These are phyloP conservation scores for Nephotettix cincticeps DNA, from an alignment of 1,140 invertebrate species.

Conservation along the genomic window DNA sequence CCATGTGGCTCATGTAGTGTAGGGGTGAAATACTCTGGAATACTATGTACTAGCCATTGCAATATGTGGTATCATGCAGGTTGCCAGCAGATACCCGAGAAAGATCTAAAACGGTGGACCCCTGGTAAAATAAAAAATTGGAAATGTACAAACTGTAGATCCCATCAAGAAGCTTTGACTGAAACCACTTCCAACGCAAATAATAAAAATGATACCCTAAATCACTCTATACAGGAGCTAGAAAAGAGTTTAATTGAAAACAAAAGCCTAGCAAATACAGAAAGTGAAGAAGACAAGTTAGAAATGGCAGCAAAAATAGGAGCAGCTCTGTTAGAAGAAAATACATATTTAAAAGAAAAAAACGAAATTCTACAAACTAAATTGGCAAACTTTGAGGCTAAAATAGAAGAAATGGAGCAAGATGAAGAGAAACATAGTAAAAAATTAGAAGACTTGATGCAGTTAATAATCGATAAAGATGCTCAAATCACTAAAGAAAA, in stretches of 20 bases:
- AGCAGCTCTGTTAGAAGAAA: not conserved
- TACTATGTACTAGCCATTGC: not conserved
- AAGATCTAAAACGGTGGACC: not conserved
- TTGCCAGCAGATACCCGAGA: not conserved
- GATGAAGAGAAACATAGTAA: no score
- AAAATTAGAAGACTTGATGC: no score
- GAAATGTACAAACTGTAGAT: not conserved
- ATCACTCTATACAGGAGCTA: not conserved
- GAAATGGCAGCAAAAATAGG: not conserved
- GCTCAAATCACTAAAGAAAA: no score
- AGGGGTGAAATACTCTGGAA: no score
- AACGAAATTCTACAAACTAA: no score
- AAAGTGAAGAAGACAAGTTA: not conserved
- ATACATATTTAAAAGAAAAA: no score
- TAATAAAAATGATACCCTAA: not conserved
- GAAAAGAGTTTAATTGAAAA: not conserved
- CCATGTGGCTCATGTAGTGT: not conserved
- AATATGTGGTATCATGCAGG: not conserved
- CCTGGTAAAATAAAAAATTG: not conserved
- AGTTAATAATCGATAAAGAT: no score
- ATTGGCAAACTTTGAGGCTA: no score
- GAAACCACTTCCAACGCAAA: not conserved
- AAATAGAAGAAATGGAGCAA: no score
- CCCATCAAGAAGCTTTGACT: not conserved
- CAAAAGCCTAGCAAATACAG: not conserved